phyloP scores from a whole-genome alignment of 1,140 invertebrate genomes.

The Dufourea novaeangliae region DNA sequence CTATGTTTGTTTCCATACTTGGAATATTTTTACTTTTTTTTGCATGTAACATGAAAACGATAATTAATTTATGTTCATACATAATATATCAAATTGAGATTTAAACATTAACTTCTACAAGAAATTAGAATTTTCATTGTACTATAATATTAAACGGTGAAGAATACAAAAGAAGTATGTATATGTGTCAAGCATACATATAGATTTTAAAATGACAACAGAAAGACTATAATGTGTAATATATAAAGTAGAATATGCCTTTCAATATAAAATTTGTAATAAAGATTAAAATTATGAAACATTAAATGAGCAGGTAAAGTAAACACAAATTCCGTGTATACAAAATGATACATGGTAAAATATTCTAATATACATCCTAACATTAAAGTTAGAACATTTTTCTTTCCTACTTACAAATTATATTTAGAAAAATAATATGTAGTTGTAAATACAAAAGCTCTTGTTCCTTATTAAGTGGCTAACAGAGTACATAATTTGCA shows the following conservation, averaged over 20 bases:
- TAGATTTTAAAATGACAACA: not conserved
- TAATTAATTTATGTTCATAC: not conserved
- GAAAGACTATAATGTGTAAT: not conserved
- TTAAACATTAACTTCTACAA: not conserved
- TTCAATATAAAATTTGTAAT: slow-evolving; percentile 4
- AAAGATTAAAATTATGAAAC: not conserved
- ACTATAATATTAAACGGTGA: not conserved
- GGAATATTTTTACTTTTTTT: slow-evolving; percentile 1
- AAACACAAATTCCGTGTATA: not conserved
- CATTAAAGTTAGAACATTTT: slow-evolving; percentile 6
- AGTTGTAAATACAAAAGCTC: slow-evolving; percentile 24
- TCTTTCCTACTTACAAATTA: slow-evolving; percentile 17
- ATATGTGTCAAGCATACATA: not conserved
- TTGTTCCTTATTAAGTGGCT: slow-evolving; percentile 17
- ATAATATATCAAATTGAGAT: not conserved
- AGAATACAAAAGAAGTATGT: not conserved
- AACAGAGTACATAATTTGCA: slow-evolving; percentile 45
- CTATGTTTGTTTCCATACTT: slow-evolving; percentile 8
- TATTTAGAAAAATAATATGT: slow-evolving; percentile 43
- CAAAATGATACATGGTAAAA: not conserved
- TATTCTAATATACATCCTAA: not conserved
- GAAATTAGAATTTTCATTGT: not conserved
- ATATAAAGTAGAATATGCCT: not conserved
- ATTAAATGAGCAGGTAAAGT: not conserved
- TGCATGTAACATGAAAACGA: not conserved